Evolutionary conservation across 2,113 vertebrate genomes (phyloP).

Genomic region (Paramisgurnus dabryanus): DNA sequence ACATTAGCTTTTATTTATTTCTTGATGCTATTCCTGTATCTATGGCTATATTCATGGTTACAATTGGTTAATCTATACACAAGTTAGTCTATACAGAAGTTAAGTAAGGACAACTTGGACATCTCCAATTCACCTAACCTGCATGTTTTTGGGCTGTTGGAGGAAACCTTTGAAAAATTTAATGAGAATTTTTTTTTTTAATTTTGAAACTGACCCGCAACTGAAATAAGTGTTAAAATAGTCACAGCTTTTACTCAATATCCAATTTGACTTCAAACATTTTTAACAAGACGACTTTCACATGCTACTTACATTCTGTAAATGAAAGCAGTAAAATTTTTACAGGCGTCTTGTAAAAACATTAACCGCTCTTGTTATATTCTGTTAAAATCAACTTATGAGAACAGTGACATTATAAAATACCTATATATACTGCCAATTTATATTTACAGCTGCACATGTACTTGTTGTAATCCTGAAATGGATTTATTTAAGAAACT

Average conservation of each 20-base stretch:
- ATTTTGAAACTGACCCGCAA: not conserved
- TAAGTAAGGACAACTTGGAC: too few relatives aligned
- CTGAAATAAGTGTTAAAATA: not conserved
- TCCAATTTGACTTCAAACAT: constrained; percentile 52
- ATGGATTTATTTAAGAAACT: too few relatives aligned
- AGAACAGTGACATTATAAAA: constrained; percentile 55
- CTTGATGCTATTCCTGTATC: too few relatives aligned
- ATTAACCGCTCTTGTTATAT: constrained; percentile 41
- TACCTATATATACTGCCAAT: constrained; percentile 16
- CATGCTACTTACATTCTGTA: not conserved
- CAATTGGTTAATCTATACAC: too few relatives aligned
- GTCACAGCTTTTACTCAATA: constrained; percentile 43
- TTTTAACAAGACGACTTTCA: not conserved
- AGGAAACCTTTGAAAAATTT: too few relatives aligned
- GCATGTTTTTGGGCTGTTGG: too few relatives aligned
- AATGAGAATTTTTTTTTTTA: too few relatives aligned
- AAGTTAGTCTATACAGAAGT: too few relatives aligned
- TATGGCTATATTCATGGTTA: too few relatives aligned
- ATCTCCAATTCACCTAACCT: too few relatives aligned
- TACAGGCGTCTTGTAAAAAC: constrained; percentile 55
- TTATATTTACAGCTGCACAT: constrained; percentile 41
- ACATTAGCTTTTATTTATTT: not conserved
- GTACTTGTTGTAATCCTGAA: not conserved
- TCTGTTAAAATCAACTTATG: constrained; percentile 48
- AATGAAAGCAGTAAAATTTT: constrained; percentile 40